Conservation (phyloP, 2,113 vertebrate genomes). For the Oreochromis niloticus region DNA sequence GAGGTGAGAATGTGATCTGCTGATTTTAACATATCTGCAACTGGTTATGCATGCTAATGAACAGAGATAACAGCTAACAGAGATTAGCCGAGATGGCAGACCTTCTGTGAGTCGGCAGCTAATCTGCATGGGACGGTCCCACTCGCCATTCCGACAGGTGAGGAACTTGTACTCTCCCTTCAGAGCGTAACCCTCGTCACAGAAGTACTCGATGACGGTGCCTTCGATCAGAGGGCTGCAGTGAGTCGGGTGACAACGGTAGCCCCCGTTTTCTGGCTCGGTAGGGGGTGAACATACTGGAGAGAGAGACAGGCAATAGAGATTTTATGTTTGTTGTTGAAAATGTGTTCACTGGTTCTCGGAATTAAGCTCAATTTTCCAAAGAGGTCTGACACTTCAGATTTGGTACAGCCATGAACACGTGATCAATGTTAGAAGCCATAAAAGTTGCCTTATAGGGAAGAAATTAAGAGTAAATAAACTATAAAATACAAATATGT, state of each 20-base stretch:
- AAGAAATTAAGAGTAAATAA: neutral
- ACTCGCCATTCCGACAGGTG: conserved; percentile 93
- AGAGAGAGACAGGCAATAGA: neutral
- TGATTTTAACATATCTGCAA: neutral
- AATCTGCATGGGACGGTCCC: conserved; percentile 91
- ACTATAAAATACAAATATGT: neutral
- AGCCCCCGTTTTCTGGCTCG: conserved; percentile 93
- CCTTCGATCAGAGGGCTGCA: conserved; percentile 83
- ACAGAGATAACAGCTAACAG: neutral
- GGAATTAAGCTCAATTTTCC: neutral
- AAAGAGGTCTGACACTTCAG: neutral
- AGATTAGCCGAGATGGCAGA: conserved; percentile 9
- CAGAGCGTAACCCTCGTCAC: conserved; percentile 89
- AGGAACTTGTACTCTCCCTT: conserved; percentile 95
- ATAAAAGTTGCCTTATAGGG: neutral
- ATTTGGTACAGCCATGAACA: neutral
- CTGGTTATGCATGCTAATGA: neutral
- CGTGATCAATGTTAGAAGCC: neutral
- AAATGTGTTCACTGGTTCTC: neutral
- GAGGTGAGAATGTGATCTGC: neutral
- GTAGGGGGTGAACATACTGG: conserved; percentile 88
- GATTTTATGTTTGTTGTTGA: neutral
- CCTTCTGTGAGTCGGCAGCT: conserved; percentile 90
- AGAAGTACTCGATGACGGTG: conserved; percentile 96
- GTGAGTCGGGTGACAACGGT: conserved; percentile 89